phyloP scores from a whole-genome alignment of 2,888 invertebrate species.

The Euspilapteryx auroguttella region DNA sequence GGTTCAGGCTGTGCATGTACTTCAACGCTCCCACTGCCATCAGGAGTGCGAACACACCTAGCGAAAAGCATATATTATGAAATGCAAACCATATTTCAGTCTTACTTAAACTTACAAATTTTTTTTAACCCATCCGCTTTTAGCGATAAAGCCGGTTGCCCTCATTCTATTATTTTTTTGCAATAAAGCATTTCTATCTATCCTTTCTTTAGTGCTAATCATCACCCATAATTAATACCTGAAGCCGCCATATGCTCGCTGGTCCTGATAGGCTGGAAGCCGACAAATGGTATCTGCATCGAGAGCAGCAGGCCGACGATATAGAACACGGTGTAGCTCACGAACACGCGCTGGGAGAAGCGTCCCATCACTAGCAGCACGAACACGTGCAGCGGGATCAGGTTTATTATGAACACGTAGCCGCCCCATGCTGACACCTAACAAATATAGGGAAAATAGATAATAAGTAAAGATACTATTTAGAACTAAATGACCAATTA shows the following conservation, averaged over 20 bases:
- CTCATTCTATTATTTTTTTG: too few relatives aligned
- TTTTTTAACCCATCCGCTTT: too few relatives aligned
- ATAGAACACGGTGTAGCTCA: constrained; percentile 96
- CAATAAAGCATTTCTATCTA: too few relatives aligned
- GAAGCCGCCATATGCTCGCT: constrained; percentile 99
- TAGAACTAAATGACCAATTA: too few relatives aligned
- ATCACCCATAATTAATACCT: constrained; percentile 50
- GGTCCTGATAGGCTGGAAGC: constrained; percentile 98
- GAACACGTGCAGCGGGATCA: constrained; percentile 98
- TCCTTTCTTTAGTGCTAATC: too few relatives aligned
- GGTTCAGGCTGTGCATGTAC: constrained; percentile 84
- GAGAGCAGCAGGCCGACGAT: constrained; percentile 92
- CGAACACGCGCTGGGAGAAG: constrained; percentile 88
- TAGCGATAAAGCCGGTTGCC: too few relatives aligned
- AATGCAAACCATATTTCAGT: too few relatives aligned
- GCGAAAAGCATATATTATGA: constrained; percentile 12
- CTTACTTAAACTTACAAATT: too few relatives aligned
- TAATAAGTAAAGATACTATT: too few relatives aligned
- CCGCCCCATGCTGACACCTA: constrained; percentile 99
- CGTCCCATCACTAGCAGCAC: constrained; percentile 92
- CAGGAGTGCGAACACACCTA: constrained; percentile 92
- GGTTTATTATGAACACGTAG: constrained; percentile 98
- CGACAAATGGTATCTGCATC: constrained; percentile 96
- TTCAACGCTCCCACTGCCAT: constrained; percentile 86
- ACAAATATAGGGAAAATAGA: too few relatives aligned